Evolutionary conservation across 2,888 invertebrate genomes (phyloP), one percentile per base, ranked within the genome.

Genomic region (Apodemia duryi): DNA sequence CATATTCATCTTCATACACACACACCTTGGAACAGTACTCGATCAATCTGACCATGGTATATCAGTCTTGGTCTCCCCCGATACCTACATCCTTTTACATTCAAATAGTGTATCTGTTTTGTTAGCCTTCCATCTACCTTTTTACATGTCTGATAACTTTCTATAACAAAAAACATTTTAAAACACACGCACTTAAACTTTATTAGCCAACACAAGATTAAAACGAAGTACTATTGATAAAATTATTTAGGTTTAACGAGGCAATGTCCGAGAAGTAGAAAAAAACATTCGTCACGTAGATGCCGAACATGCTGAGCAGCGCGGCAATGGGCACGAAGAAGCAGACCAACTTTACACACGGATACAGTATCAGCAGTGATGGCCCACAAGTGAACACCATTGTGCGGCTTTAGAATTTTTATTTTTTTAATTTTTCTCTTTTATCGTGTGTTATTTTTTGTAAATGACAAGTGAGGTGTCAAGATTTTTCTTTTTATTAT

Each of bases 311-410:
- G 2, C 80, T 78, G 6, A 86, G 66, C 6, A 85, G 70, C 1
- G 75, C 73, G 2, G 77, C 79, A 65, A 77, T 76, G 0, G 85
- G 86, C 60, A 85, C 61, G 32, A 85, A 64, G 62, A 86, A 76
- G 71, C 86, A 86, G 62, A 83, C 75, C 61, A 86, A 69, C 68
- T 84, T 86, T 28, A 80, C 70, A 72, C 81, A 77, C 0, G 85
- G 85, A 65, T 72, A 78, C 63, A 83, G 21, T 32, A 83, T 68
- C 9, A 83, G 66, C 46, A 82, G 62, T 1, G 80, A 76, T 52
- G 78, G 63, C 13, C 68, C 69, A 63, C 77, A 80, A 61, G 79
- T 79, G 43, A 84, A 72, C 80, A 74, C 77, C 60, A 60, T 67
- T 52, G 13, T 28, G 28, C 11, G 43, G 43, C 43, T 43, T 43